phyloP scores from a whole-genome alignment of 2,113 vertebrate genomes.

The Nothobranchius furzeri region DNA sequence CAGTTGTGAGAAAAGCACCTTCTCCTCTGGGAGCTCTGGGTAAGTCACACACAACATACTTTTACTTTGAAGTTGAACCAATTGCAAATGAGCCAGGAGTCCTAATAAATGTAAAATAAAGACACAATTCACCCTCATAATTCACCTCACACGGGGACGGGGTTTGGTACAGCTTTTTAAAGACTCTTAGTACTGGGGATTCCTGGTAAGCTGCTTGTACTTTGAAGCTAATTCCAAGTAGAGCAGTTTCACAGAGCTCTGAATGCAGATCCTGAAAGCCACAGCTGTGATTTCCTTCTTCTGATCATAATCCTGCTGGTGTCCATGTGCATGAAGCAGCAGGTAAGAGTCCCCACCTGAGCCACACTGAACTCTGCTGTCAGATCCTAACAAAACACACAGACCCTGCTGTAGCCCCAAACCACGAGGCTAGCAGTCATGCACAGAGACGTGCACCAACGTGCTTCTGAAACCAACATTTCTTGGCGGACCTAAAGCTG shows the following conservation, averaged over 20 bases:
- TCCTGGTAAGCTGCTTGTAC: not conserved
- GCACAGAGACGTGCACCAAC: conserved; percentile 57
- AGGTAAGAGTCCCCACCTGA: too few relatives aligned
- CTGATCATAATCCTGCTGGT: not conserved
- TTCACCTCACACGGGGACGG: too few relatives aligned
- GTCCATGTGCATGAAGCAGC: too few relatives aligned
- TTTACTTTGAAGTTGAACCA: too few relatives aligned
- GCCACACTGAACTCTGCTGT: not conserved
- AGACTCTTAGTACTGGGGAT: not conserved
- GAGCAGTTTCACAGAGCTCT: not conserved
- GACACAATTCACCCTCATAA: too few relatives aligned
- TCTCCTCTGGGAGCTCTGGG: too few relatives aligned
- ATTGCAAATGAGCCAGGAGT: too few relatives aligned
- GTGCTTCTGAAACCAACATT: conserved; percentile 54
- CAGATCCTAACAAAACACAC: not conserved
- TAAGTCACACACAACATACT: too few relatives aligned
- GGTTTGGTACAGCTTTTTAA: too few relatives aligned
- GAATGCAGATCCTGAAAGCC: too few relatives aligned
- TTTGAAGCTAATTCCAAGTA: not conserved
- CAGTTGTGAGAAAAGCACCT: too few relatives aligned
- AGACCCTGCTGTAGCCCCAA: not conserved
- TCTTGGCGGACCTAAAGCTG: conserved; percentile 41
- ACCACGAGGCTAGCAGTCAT: conserved; percentile 9
- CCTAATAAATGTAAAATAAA: too few relatives aligned
- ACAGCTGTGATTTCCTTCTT: not conserved